phyloP scores from a whole-genome alignment of 2,888 invertebrate genomes.

The Laspeyria flexula region DNA sequence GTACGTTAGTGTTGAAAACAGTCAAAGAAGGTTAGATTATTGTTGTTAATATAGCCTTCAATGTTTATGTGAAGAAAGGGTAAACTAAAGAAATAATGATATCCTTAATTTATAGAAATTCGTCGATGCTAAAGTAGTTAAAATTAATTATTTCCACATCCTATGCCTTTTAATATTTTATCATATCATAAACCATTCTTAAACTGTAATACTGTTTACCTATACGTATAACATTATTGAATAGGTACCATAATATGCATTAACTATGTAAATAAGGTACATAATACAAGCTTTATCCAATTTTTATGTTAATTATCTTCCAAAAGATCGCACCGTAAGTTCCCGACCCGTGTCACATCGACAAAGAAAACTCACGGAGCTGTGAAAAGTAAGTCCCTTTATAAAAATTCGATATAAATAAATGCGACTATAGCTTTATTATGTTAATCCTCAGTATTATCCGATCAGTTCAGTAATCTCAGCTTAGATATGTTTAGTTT shows the following conservation, averaged over 20 bases:
- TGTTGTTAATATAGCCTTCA: background rate
- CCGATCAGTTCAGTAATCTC: too few relatives aligned
- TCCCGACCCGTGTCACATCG: slow-evolving; percentile 14
- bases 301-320: slow-evolving; percentile 12
- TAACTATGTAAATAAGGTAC: slow-evolving; percentile 9
- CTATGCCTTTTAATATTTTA: too few relatives aligned
- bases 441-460: background rate
- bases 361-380: slow-evolving; percentile 5
- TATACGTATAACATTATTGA: background rate
- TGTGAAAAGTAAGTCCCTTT: slow-evolving; percentile 4
- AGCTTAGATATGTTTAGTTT: too few relatives aligned
- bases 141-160: too few relatives aligned
- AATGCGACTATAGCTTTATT: background rate
- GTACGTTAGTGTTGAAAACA: background rate
- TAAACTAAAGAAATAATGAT: too few relatives aligned
- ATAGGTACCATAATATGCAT: background rate
- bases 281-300: slow-evolving; percentile 9
- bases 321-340: slow-evolving; percentile 10
- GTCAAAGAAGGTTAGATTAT: background rate
- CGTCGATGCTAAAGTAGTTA: too few relatives aligned
- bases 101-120: too few relatives aligned
- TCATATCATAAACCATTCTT: too few relatives aligned
- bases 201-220: too few relatives aligned
- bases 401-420: background rate
- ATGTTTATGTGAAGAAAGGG: too few relatives aligned